phyloP scores from a whole-genome alignment of 1,140 invertebrate species.

The Reticulitermes speratus region DNA sequence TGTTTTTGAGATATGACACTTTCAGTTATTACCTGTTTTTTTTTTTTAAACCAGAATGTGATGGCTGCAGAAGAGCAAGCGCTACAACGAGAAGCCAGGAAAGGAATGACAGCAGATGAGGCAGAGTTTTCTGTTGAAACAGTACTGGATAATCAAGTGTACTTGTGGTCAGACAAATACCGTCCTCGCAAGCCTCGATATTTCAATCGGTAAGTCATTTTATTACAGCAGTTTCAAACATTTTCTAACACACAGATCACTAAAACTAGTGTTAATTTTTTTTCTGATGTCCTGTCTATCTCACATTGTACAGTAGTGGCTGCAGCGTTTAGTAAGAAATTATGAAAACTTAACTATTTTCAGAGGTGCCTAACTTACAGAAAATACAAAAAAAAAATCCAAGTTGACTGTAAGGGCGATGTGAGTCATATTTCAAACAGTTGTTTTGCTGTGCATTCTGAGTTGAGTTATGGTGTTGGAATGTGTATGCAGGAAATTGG shows the following conservation, averaged over 20 bases:
- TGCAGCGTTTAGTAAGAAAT: too few species aligned
- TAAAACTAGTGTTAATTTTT: constrained; percentile 34
- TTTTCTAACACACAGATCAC: constrained; percentile 25
- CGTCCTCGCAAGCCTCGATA: constrained; percentile 95
- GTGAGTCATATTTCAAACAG: too few species aligned
- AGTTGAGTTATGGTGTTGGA: too few species aligned
- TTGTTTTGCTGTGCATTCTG: too few species aligned
- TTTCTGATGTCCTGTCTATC: constrained; percentile 14
- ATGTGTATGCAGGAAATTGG: too few species aligned
- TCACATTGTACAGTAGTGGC: too few species aligned
- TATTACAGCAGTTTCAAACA: constrained; percentile 43
- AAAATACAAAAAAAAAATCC: too few species aligned
- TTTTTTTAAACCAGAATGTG: constrained; percentile 37
- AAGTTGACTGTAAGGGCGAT: too few species aligned
- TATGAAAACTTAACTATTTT: too few species aligned
- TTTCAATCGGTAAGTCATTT: constrained; percentile 75
- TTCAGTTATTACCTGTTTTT: too few species aligned
- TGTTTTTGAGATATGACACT: too few species aligned
- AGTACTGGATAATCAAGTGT: constrained; percentile 79
- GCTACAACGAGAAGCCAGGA: constrained; percentile 73
- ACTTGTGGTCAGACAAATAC: constrained; percentile 98
- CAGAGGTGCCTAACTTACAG: too few species aligned
- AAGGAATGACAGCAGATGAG: constrained; percentile 88
- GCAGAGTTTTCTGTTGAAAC: constrained; percentile 92
- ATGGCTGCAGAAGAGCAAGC: constrained; percentile 54